Evolutionary conservation across 2,113 vertebrate genomes (phyloP).

Genomic region (Cynopterus brachyotis): DNA sequence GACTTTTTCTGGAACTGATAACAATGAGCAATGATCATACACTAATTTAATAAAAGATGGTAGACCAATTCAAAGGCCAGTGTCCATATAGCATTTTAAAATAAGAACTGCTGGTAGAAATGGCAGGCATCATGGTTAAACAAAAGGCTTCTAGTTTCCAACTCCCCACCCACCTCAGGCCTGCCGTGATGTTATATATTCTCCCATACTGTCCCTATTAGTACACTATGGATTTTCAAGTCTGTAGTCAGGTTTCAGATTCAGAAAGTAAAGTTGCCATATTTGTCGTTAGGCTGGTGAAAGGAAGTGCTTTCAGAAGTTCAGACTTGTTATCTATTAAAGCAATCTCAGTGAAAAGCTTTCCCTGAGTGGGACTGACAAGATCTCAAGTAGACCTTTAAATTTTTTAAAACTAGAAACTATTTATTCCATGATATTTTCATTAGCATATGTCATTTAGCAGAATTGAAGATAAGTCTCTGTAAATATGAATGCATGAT

Average conservation of each 20-base stretch:
- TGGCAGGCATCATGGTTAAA: background rate
- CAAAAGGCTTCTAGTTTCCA: background rate
- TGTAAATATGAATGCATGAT: background rate
- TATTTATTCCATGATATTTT: background rate
- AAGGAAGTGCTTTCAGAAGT: background rate
- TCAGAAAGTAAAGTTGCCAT: background rate
- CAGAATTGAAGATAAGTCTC: background rate
- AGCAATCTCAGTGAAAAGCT: background rate
- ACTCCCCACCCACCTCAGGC: background rate
- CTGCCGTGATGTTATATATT: background rate
- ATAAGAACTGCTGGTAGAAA: background rate
- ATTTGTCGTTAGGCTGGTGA: background rate
- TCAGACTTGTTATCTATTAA: background rate
- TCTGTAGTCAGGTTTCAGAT: background rate
- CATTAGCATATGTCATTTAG: background rate
- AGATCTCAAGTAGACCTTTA: background rate
- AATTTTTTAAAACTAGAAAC: background rate
- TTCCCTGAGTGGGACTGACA: background rate
- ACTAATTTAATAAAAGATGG: background rate
- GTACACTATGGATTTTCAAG: background rate
- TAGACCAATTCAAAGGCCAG: background rate
- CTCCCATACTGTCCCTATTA: background rate
- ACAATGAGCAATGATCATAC: background rate
- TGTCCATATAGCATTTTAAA: background rate
- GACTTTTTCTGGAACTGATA: background rate